Conservation (phyloP, 2,797 vertebrate genomes). For the Sebastes iracundus region DNA sequence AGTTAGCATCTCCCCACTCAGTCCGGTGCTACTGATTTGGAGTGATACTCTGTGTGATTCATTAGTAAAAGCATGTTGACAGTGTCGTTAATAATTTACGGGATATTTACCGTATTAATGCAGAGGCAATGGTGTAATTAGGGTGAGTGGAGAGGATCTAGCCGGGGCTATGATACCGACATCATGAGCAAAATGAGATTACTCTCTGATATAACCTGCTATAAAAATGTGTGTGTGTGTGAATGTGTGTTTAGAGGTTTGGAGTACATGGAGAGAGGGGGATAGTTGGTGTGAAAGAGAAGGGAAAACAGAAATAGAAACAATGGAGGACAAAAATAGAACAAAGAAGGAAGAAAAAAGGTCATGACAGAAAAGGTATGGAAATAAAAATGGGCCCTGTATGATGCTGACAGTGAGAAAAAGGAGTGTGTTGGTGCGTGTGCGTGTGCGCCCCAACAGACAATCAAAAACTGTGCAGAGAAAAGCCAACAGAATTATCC, state of each 20-base stretch:
- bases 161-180: slow-evolving; percentile 36
- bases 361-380: neutral
- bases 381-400: neutral
- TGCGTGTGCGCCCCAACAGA: slow-evolving; percentile 41
- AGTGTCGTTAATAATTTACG: slow-evolving; percentile 66
- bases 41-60: slow-evolving; percentile 32
- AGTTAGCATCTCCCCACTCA: slow-evolving; percentile 46
- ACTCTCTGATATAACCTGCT: slow-evolving; percentile 34
- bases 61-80: slow-evolving; percentile 60
- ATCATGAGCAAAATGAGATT: slow-evolving; percentile 46
- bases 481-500: slow-evolving; percentile 66
- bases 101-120: slow-evolving; percentile 62
- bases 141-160: slow-evolving; percentile 41
- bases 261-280: neutral
- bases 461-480: slow-evolving; percentile 64
- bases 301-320: neutral
- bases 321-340: neutral
- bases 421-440: neutral
- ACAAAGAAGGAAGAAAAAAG: neutral
- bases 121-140: slow-evolving; percentile 49
- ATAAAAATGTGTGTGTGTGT: slow-evolving; percentile 6
- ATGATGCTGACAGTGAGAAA: slow-evolving; percentile 1
- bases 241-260: slow-evolving; percentile 10
- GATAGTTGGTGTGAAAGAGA: neutral
- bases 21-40: slow-evolving; percentile 12